Evolutionary conservation across 2,888 invertebrate species (phyloP), one percentile per base, ranked within the genome.

Genomic region (Trachelus iudaicus): DNA sequence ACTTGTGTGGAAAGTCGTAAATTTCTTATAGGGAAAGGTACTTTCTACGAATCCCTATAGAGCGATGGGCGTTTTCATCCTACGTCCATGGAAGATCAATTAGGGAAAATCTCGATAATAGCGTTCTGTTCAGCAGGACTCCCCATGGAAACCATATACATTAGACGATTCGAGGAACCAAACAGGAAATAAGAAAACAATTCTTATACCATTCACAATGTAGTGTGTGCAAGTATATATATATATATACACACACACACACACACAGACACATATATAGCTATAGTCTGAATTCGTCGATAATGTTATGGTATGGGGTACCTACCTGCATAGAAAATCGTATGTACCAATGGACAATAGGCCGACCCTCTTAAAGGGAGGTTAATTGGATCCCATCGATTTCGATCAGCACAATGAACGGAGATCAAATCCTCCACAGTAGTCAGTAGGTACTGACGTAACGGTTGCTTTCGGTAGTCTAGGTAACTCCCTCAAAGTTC

Each of bases 321-420:
- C 75, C 69, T 69, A 78, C 76, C 75, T 76, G 77, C 79, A 78
- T 76, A 79, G 83, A 83, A 81, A 87, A 81, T 84, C 85, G 82
- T 82, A 84, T 82, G 86, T 84, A 84, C 83, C 76, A 80, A 84
- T 83, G 87, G 81, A 87, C 88, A 88, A 88, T 87, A 74, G 84
- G 80, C 69, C 79, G 82, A 84, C 83, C 85, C 85, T 82, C 85
- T 84, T 83, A 84, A 84, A 85, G 85, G 87, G 83, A 87, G 85
- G 87, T 88, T 88, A 88, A 88, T 88, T 88, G 88, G 85, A 88
- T 87, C 83, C 83, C 85, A 88, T 88, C 86, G 87, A 88, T 88
- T 87, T 78, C 79, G 84, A 86, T 86, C 83, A 56, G 81, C 76
- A 87, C 87, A 86, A 87, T 85, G 85, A 85, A 79, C 79, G 82